Percentiles rank a stretch among this genome's conserved stretches.
Conservation (phyloP, 2,797 vertebrate species). For the Gorsachius magnificus region DNA sequence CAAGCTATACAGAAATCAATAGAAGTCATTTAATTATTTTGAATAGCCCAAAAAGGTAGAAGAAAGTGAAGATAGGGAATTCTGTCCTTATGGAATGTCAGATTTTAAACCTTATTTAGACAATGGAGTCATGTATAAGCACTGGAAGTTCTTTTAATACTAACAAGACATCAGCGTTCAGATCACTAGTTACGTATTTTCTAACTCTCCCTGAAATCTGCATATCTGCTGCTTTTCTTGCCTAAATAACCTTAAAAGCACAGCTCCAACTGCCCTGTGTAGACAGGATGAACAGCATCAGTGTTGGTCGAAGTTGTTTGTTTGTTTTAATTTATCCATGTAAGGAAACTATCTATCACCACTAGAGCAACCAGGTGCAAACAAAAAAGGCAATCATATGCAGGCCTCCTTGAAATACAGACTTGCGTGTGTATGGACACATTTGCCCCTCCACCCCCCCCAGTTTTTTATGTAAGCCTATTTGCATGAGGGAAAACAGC, state of each 20-base stretch:
- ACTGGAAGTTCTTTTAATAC: neutral
- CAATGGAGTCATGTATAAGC: neutral
- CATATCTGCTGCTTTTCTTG: neutral
- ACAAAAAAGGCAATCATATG: neutral
- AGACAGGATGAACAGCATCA: neutral
- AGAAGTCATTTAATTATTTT: neutral
- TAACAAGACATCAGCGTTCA: neutral
- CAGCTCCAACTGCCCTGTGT: neutral
- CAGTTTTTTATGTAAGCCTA: neutral
- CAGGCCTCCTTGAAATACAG: neutral
- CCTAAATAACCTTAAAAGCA: neutral
- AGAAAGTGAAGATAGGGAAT: neutral
- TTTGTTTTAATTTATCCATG: neutral
- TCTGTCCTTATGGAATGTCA: neutral
- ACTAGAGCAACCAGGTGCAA: neutral
- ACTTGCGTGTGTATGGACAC: accelerated
- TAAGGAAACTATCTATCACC: neutral
- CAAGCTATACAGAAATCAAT: neutral
- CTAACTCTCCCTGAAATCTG: neutral
- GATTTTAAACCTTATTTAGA: neutral
- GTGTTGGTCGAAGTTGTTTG: neutral
- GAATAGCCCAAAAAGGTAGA: neutral
- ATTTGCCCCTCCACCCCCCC: neutral
- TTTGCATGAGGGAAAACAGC: neutral
- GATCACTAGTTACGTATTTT: neutral